These are phyloP conservation scores for Piscicola geometra DNA, from an alignment of 2,888 invertebrate genomes.

Conservation along the genomic window DNA sequence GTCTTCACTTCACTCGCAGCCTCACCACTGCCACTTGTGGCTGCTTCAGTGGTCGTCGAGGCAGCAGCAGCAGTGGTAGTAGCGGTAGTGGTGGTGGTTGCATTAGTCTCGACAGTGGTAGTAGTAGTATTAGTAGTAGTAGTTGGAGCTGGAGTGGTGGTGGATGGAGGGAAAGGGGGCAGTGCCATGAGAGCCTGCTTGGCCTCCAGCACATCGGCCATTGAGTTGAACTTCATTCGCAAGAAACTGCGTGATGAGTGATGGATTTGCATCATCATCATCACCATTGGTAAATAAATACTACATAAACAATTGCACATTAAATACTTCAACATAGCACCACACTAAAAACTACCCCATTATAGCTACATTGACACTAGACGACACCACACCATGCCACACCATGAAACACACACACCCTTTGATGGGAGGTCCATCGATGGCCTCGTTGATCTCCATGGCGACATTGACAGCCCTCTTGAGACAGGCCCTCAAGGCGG, in stretches of 20 bases:
- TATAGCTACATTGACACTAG: too few species aligned
- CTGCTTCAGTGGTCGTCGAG: too few species aligned
- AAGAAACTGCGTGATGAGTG: neutral
- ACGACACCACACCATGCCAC: neutral
- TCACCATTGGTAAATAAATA: neutral
- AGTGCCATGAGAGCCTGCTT: neutral
- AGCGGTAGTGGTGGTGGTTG: too few species aligned
- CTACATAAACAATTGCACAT: too few species aligned
- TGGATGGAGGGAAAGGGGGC: neutral
- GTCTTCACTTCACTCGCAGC: too few species aligned
- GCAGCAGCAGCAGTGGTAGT: too few species aligned
- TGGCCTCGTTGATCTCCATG: conserved; percentile 35
- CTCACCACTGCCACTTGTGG: too few species aligned
- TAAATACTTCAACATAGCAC: too few species aligned
- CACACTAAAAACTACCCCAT: too few species aligned
- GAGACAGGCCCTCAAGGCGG: conserved; percentile 19
- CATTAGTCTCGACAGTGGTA: too few species aligned
- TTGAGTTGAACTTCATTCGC: neutral
- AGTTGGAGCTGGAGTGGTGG: too few species aligned
- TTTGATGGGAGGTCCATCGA: conserved; percentile 33
- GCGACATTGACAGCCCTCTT: conserved; percentile 34
- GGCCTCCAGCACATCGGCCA: neutral
- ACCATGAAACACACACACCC: conserved; percentile 22
- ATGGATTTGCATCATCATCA: neutral
- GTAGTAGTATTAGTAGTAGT: too few species aligned